These are phyloP conservation scores for Colossoma macropomum DNA, from an alignment of 2,113 vertebrate species.

Conservation along the genomic window DNA sequence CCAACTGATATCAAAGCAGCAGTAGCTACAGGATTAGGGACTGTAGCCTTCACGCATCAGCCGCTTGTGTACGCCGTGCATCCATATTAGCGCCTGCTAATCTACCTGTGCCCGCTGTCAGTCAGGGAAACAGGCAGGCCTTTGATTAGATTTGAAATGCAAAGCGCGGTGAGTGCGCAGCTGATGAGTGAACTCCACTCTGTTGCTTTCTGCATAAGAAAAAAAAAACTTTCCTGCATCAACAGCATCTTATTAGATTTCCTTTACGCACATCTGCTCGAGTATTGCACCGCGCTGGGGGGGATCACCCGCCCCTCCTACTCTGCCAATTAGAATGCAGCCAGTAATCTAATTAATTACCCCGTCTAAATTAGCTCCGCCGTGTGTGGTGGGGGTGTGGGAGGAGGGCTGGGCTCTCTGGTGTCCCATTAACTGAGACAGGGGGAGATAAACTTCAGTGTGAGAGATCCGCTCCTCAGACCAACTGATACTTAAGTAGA, in stretches of 20 bases:
- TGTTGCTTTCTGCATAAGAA: conserved; percentile 33
- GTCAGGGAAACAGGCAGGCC: conserved; percentile 67
- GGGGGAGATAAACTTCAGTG: not conserved
- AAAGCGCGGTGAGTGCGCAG: conserved; percentile 56
- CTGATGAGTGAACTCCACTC: conserved; percentile 24
- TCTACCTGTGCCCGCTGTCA: conserved; percentile 65
- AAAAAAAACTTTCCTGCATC: conserved; percentile 39
- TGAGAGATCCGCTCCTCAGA: no score
- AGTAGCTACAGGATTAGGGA: no score
- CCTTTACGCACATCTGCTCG: conserved; percentile 59
- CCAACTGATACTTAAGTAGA: no score
- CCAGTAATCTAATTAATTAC: conserved; percentile 69
- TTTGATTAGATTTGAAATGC: conserved; percentile 79
- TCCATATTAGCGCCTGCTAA: conserved; percentile 45
- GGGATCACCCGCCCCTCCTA: conserved; percentile 38
- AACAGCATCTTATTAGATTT: conserved; percentile 62
- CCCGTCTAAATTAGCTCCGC: conserved; percentile 59
- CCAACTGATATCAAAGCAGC: no score
- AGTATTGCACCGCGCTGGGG: conserved; percentile 53
- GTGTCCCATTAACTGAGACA: not conserved
- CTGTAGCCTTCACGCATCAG: not conserved
- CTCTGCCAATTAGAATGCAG: conserved; percentile 58
- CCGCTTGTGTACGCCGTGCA: not conserved
- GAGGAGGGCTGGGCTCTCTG: not conserved
- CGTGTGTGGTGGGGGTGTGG: conserved; percentile 43